Evolutionary conservation across 2,113 vertebrate species (phyloP).

Genomic region (Genyomyrus donnyi): DNA sequence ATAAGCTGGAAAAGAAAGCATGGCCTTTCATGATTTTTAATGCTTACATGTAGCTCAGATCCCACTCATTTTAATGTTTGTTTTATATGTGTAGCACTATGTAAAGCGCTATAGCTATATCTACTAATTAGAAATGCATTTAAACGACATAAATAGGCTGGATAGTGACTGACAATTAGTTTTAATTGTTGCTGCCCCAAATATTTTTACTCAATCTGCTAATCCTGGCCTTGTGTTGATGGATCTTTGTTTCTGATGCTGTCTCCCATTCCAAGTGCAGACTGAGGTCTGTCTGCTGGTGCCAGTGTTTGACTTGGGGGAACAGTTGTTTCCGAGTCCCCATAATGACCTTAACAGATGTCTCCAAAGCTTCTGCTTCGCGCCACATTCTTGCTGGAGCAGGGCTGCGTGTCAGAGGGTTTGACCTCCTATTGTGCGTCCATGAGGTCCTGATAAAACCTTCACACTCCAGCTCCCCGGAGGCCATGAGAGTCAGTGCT

Average conservation of each 20-base stretch:
- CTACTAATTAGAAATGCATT: background rate
- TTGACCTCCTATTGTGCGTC: background rate
- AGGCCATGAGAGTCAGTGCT: background rate
- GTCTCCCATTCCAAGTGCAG: background rate
- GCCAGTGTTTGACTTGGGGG: background rate
- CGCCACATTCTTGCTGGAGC: background rate
- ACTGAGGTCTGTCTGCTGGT: background rate
- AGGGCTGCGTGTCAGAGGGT: background rate
- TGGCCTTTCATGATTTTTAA: background rate
- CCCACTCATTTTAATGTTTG: background rate
- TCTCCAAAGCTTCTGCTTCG: background rate
- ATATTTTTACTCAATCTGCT: background rate
- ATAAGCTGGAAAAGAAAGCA: background rate
- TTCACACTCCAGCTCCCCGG: background rate
- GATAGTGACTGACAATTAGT: background rate
- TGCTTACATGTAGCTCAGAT: background rate
- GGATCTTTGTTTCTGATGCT: background rate
- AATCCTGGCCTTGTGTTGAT: background rate
- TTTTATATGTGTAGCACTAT: background rate
- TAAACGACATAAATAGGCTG: background rate
- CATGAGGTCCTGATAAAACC: background rate
- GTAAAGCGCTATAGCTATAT: background rate
- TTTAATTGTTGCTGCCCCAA: background rate
- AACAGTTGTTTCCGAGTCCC: background rate
- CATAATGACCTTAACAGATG: slow-evolving; percentile 11